Evolutionary conservation across 1,140 invertebrate genomes (phyloP), one percentile per base, ranked within the genome.

Genomic region (Lasioglossum albipes): DNA sequence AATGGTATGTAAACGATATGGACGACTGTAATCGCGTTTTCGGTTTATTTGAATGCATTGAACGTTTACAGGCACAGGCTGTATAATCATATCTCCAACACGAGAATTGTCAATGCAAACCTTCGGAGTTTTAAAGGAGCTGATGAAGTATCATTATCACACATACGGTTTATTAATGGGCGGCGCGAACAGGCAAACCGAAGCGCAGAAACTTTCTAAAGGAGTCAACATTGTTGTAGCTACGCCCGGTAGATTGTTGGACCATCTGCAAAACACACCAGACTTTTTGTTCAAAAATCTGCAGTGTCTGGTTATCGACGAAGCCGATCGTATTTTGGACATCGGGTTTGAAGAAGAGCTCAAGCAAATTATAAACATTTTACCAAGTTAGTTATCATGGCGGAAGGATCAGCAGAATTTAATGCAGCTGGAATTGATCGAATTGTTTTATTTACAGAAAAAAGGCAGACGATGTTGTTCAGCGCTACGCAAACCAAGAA

Each of bases 271-370:
- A 94, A 99, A 99, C 90, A 99, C 99, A 0, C 95, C 97, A 6
- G 96, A 98, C 84, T 99, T 99, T 91, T 91, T 99, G 49, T 98
- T 95, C 84, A 99, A 99, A 94, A 99, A 99, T 93, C 94, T 99
- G 10, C 97, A 99, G 88, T 99, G 98, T 94, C 94, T 99, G 12
- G 95, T 99, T 27, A 99, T 99, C 92, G 99, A 99, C 94, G 99
- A 99, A 94, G 99, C 99, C 65, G 99, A 99, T 94, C 95, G 99
- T 90, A 99, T 99, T 91, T 94, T 99, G 73, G 98, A 99, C 91
- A 98, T 99, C 93, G 99, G 99, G 81, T 99, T 99, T 94, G 99
- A 99, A 94, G 98, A 99, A 91, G 99, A 99, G 93, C 96, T 99
- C 90, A 99, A 99, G 92, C 97, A 99, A 94, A 99, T 99, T 86